Evolutionary conservation across 2,797 vertebrate genomes (phyloP).

Genomic region (Gymnoscopelus microlampas): DNA sequence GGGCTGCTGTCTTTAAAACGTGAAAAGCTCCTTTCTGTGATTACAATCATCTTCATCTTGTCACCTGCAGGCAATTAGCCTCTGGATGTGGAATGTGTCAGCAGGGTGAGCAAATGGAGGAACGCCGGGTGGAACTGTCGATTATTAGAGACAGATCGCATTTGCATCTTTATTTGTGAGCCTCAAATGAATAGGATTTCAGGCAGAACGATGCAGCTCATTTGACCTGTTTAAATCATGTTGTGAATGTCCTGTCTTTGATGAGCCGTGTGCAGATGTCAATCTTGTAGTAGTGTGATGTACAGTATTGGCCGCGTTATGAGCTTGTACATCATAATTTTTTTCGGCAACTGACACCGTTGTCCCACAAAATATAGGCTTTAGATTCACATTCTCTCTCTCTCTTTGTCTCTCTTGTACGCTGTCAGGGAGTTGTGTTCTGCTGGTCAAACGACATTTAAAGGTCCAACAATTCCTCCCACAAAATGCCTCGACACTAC

Average conservation of each 20-base stretch:
- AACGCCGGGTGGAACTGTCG: background rate
- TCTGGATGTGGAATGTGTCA: slow-evolving; percentile 58
- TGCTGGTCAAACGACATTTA: background rate
- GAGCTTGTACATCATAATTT: too few species aligned
- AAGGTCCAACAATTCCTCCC: background rate
- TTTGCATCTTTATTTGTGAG: background rate
- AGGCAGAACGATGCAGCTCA: too few species aligned
- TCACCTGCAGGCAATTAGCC: slow-evolving; percentile 57
- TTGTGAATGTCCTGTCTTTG: too few species aligned
- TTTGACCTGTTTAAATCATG: too few species aligned
- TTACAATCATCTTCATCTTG: slow-evolving; percentile 65
- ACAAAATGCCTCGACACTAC: slow-evolving; percentile 3
- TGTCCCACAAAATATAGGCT: too few species aligned
- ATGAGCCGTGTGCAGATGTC: too few species aligned
- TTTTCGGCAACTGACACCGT: too few species aligned
- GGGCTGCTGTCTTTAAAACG: slow-evolving; percentile 76
- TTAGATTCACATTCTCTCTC: too few species aligned
- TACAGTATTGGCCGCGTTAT: too few species aligned
- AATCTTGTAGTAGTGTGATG: too few species aligned
- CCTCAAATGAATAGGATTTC: too few species aligned
- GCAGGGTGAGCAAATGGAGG: slow-evolving; percentile 28
- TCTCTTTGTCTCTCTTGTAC: background rate
- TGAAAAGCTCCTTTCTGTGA: slow-evolving; percentile 78
- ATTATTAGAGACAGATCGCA: slow-evolving; percentile 5
- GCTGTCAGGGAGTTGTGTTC: background rate